Base-by-base conservation (phyloP, 2,797 vertebrate species). In the Glyptemys insculpta region DNA sequence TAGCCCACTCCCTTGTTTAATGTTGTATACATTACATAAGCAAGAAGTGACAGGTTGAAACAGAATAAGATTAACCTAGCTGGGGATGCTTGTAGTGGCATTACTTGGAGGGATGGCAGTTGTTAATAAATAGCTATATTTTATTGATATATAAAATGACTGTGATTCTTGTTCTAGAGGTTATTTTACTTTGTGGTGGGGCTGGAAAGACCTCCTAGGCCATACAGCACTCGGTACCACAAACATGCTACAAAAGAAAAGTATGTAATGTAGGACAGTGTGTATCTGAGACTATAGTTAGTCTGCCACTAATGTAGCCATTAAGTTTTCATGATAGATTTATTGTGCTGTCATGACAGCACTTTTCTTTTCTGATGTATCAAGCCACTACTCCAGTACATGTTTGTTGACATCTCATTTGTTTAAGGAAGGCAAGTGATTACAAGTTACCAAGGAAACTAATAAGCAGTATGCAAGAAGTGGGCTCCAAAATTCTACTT, bases 351-450 rank as follows among this genome's bases (percentile, higher is more conserved):
- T 97, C 97, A 97, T 96, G 97, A 97, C 25, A 94, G 87, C 89
- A 88, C 94, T 97, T 97, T 98, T 93, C 88, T 90, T 97, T 92
- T 94, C 91, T 97, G 94, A 97, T 97, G 94, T 96, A 97, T 98
- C 97, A 96, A 97, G 88, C 95, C 86, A 87, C 96, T 97, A 94
- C 95, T 96, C 91, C 50, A 81, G 86, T 94, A 80, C 92, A 88
- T 97, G 97, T 97, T 97, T 98, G 97, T 97, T 98, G 98, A 97
- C 96, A 98, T 97, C 96, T 97, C 97, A 97, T 98, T 97, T 97
- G 94, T 97, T 98, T 98, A 96, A 96, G 91, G 91, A 97, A 97
- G 97, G 97, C 92, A 97, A 98, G 96, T 94, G 96, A 97, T 98
- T 97, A 96, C 93, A 90, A 79, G 96, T 98, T 98, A 96, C 97